Evolutionary conservation across 2,888 invertebrate genomes (phyloP).

Genomic region (Watsonalla cultraria): DNA sequence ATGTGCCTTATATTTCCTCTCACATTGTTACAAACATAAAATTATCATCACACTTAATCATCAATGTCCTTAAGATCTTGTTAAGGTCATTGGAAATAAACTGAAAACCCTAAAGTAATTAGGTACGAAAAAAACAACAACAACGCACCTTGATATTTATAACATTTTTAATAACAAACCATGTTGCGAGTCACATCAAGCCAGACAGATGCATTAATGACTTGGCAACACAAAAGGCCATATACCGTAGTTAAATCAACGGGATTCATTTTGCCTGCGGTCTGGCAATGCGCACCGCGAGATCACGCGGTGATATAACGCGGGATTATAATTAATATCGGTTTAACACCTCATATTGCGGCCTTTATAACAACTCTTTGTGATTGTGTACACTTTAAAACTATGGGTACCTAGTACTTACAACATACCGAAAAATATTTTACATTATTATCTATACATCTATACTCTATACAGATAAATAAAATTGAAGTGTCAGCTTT

Average conservation of each 20-base stretch:
- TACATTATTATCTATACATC: too few relatives aligned
- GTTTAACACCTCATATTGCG: slow-evolving; percentile 27
- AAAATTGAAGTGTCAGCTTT: too few relatives aligned
- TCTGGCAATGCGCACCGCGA: slow-evolving; percentile 30
- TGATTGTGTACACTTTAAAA: slow-evolving; percentile 4
- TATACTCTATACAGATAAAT: too few relatives aligned
- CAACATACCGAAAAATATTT: too few relatives aligned
- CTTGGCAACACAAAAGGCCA: slow-evolving; percentile 34
- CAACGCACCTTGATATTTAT: slow-evolving; percentile 5
- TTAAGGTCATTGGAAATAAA: too few relatives aligned
- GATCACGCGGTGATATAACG: slow-evolving; percentile 20
- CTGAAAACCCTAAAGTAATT: neutral
- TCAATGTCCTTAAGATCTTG: too few relatives aligned
- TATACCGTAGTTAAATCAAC: slow-evolving; percentile 22
- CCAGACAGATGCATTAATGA: slow-evolving; percentile 44
- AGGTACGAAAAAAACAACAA: neutral
- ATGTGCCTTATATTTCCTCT: too few relatives aligned
- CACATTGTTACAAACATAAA: too few relatives aligned
- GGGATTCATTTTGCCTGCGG: slow-evolving; percentile 50
- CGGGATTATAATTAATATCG: slow-evolving; percentile 45
- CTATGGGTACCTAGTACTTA: too few relatives aligned
- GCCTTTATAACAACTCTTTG: slow-evolving; percentile 2
- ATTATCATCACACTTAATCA: too few relatives aligned
- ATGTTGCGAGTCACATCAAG: slow-evolving; percentile 30
- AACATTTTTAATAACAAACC: slow-evolving; percentile 28